Base-by-base conservation (phyloP, 2,113 vertebrate genomes). In the Odocoileus virginianus region DNA sequence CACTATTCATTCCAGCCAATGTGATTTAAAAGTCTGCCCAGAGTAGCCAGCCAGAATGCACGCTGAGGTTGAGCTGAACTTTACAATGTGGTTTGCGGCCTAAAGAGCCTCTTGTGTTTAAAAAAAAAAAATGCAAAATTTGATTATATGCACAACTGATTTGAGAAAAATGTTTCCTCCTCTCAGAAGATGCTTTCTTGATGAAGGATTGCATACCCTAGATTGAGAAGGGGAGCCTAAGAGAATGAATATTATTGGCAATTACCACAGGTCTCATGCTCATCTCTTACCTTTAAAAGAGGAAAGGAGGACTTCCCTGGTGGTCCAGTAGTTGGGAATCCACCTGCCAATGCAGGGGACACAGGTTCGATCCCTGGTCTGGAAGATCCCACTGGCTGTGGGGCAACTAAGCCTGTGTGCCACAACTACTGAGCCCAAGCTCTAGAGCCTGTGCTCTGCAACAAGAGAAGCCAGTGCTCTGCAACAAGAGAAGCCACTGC, bases 11-110 rank as follows among this genome's bases (percentile, higher is more conserved):
- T 92, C 78, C n/a, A 96, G 89, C 83, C 96, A 88, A 57, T 33
- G 50, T 96, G 94, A 97, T 96, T 95, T 86, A 83, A 84, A 96
- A 83, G 90, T 87, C 86, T 97, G 88, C 61, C 55, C 30, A n/a
- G 55, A 64, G 91, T 76, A 79, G 61, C 82, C 91, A 54, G 43
- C 52, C 67, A 57, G 76, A 57, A 87, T 92, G 28, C 60, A 54
- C 16, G 4, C 88, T 94, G 57, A 95, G 45, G 76, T 87, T 97
- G 25, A 61, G 40, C 21, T 87, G 67, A 97, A 97, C 64, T 95
- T 97, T 83, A 94, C 43, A 33, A 3, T 86, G 60, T 78, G 60
- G 50, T 94, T 95, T 96, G 61, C 87, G 76, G 40, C 25, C 82
- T 96, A 92, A 94, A 83, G 64, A 97, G 30, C n/a, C 33, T 76